Evolutionary conservation across 1,140 invertebrate species (phyloP).

Genomic region (Drosophila ercepeae): DNA sequence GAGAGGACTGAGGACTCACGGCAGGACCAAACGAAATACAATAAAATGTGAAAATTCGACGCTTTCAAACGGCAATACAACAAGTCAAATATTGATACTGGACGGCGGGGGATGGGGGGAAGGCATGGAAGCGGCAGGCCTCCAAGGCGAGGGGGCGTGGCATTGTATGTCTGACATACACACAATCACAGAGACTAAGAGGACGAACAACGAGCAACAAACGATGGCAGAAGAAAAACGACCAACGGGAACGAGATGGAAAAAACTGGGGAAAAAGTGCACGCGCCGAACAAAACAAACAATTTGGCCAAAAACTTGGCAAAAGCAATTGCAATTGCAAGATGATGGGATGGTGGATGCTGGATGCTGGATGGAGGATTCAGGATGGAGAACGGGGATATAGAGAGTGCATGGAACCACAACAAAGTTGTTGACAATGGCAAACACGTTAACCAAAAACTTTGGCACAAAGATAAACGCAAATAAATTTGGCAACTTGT

Average conservation of each 20-base stretch:
- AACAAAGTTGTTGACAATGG: slow-evolving; percentile 81
- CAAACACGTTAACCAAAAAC: slow-evolving; percentile 81
- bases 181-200: slow-evolving; percentile 23
- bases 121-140: slow-evolving; percentile 4
- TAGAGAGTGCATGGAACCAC: slow-evolving; percentile 57
- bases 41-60: slow-evolving; percentile 43
- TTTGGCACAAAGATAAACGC: slow-evolving; percentile 80
- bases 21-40: slow-evolving; percentile 32
- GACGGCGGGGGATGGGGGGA: slow-evolving; percentile 14
- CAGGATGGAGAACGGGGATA: neutral
- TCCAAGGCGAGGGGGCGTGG: slow-evolving; percentile 17
- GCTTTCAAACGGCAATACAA: slow-evolving; percentile 59
- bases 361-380: neutral
- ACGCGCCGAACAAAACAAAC: slow-evolving; percentile 80
- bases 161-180: slow-evolving; percentile 34
- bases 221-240: slow-evolving; percentile 2
- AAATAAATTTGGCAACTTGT: slow-evolving; percentile 79
- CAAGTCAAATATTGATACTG: slow-evolving; percentile 75
- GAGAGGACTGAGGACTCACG: slow-evolving; percentile 1
- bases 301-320: slow-evolving; percentile 74
- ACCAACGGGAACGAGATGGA: slow-evolving; percentile 13
- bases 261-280: slow-evolving; percentile 54
- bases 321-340: slow-evolving; percentile 81
- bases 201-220: slow-evolving; percentile 8
- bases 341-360: slow-evolving; percentile 6